Percentiles rank a stretch among this genome's conserved stretches.
Evolutionary conservation across 2,113 vertebrate genomes (phyloP).

Genomic region (Dasyurus viverrinus): DNA sequence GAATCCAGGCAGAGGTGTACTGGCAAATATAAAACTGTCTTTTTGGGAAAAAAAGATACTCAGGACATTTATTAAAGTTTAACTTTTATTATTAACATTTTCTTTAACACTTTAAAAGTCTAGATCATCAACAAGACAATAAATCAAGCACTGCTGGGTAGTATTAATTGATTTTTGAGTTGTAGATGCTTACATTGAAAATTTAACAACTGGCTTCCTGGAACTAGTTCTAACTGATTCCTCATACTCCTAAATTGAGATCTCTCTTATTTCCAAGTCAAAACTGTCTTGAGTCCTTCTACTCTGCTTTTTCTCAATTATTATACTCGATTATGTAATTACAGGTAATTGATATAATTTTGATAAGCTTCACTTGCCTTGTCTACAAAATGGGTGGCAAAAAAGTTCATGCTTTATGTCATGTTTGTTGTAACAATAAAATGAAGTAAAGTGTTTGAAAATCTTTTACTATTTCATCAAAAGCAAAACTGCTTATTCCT

Average conservation of each 20-base stretch:
- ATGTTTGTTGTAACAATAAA: neutral
- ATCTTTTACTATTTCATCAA: neutral
- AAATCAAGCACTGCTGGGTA: neutral
- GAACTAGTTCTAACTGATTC: neutral
- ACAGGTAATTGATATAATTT: neutral
- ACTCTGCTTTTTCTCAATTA: neutral
- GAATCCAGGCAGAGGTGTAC: neutral
- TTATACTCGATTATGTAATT: neutral
- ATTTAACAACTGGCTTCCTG: neutral
- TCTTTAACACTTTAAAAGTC: neutral
- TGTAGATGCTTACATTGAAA: neutral
- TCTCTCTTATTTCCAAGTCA: neutral
- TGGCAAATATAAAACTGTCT: neutral
- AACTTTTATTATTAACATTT: neutral
- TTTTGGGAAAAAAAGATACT: constrained; percentile 30
- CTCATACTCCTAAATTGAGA: neutral
- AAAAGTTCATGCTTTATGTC: neutral
- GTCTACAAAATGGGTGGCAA: neutral
- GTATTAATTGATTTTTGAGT: neutral
- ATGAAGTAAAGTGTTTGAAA: neutral
- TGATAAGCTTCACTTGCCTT: neutral
- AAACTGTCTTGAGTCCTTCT: neutral
- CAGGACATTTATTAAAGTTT: neutral
- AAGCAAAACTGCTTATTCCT: neutral
- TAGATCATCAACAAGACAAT: neutral